Percentiles rank a stretch among this genome's conserved stretches.
Evolutionary conservation across 2,113 vertebrate species (phyloP).

Genomic region (Aptenodytes forsteri): DNA sequence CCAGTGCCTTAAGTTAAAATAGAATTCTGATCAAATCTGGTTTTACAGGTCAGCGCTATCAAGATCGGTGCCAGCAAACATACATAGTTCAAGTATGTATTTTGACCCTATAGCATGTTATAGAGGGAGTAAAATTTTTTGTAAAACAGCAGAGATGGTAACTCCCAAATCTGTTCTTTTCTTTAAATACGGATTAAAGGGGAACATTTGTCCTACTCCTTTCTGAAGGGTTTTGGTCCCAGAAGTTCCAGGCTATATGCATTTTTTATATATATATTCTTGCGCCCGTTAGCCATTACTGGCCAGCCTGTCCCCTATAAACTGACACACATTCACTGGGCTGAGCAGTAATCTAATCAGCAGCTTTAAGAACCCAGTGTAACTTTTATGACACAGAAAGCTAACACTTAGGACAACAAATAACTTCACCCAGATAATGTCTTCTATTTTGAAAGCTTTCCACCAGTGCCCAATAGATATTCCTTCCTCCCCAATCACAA

Average conservation of each 20-base stretch:
- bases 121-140: not conserved
- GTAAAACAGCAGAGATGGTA: not conserved
- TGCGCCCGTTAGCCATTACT: rapidly evolving
- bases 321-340: not conserved
- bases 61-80: not conserved
- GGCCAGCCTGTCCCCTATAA: not conserved
- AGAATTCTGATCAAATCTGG: not conserved
- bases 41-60: not conserved
- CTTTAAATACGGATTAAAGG: not conserved
- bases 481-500: not conserved
- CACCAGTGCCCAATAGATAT: rapidly evolving
- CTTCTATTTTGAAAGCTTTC: not conserved
- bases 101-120: not conserved
- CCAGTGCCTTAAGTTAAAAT: not conserved
- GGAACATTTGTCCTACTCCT: not conserved
- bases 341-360: not conserved
- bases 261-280: not conserved
- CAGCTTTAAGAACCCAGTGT: not conserved
- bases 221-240: not conserved
- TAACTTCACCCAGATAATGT: not conserved
- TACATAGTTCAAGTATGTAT: rapidly evolving
- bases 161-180: not conserved
- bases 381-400: not conserved
- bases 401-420: not conserved
- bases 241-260: not conserved